These are phyloP conservation scores for Zophobas atratus DNA, from an alignment of 1,140 invertebrate species.

Conservation along the genomic window DNA sequence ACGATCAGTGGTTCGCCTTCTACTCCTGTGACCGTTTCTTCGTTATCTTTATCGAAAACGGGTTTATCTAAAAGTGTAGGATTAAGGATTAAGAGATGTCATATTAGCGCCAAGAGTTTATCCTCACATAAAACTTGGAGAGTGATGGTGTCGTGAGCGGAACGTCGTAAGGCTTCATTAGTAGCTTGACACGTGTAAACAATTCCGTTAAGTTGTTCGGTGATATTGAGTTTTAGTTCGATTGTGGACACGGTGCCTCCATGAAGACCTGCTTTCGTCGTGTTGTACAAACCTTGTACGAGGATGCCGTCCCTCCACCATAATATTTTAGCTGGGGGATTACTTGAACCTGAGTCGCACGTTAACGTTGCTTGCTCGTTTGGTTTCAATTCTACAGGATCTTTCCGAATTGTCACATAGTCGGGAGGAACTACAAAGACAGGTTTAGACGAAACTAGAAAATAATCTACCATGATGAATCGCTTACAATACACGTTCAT, in stretches of 20 bases:
- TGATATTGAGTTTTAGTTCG: constrained; percentile 87
- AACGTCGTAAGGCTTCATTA: constrained; percentile 87
- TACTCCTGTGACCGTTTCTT: constrained; percentile 78
- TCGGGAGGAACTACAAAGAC: constrained; percentile 86
- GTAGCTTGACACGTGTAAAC: constrained; percentile 94
- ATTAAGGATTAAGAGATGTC: constrained; percentile 8
- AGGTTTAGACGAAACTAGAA: not conserved
- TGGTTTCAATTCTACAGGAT: constrained; percentile 84
- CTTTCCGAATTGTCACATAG: constrained; percentile 85
- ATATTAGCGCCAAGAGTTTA: not conserved
- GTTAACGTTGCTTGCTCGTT: constrained; percentile 85
- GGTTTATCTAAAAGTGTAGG: constrained; percentile 77
- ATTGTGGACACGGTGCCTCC: constrained; percentile 89
- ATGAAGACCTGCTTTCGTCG: constrained; percentile 84
- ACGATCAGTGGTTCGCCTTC: constrained; percentile 89
- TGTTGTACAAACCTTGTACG: constrained; percentile 81
- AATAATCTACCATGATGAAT: constrained; percentile 36
- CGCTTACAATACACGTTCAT: constrained; percentile 94
- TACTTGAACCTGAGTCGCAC: constrained; percentile 93
- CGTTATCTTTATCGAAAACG: constrained; percentile 73
- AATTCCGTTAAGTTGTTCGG: constrained; percentile 87
- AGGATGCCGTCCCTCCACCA: constrained; percentile 93
- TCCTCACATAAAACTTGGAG: constrained; percentile 94
- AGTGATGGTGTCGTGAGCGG: constrained; percentile 88
- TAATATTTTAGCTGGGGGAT: constrained; percentile 91